These are phyloP conservation scores for Tapirus indicus DNA, from an alignment of 2,797 vertebrate genomes.

Conservation along the genomic window DNA sequence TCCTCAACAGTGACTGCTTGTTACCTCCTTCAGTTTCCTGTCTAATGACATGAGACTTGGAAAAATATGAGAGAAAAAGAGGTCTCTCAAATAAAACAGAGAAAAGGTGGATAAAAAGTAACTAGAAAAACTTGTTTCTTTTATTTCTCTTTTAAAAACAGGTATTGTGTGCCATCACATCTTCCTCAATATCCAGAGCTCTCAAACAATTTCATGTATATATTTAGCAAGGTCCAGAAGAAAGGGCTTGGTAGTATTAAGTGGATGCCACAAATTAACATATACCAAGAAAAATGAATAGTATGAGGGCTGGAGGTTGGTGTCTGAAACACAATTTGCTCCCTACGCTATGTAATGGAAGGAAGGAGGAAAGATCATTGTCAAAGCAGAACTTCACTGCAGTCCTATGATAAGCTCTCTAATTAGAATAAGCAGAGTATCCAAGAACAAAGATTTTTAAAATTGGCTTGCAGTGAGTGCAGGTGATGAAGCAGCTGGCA, in stretches of 20 bases:
- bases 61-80: conserved; percentile 55
- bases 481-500: conserved; percentile 87
- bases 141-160: conserved; percentile 20
- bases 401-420: conserved; percentile 87
- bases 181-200: conserved; percentile 19
- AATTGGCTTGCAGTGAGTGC: conserved; percentile 78
- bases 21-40: conserved; percentile 29
- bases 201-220: conserved; percentile 13
- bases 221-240: conserved; percentile 58
- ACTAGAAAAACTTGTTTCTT: conserved; percentile 40
- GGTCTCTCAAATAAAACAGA: conserved; percentile 14
- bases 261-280: conserved; percentile 44
- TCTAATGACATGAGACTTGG: neutral
- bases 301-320: neutral
- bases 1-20: neutral
- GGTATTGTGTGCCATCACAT: neutral
- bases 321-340: conserved; percentile 61
- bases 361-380: conserved; percentile 78
- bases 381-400: conserved; percentile 84
- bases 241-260: conserved; percentile 60
- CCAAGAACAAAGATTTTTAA: conserved; percentile 85
- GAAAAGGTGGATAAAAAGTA: conserved; percentile 15
- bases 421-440: conserved; percentile 80
- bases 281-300: conserved; percentile 67
- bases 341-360: conserved; percentile 72